Base-by-base conservation (phyloP, 64 coral and sea anemone species). In the Acropora yongei region DNA sequence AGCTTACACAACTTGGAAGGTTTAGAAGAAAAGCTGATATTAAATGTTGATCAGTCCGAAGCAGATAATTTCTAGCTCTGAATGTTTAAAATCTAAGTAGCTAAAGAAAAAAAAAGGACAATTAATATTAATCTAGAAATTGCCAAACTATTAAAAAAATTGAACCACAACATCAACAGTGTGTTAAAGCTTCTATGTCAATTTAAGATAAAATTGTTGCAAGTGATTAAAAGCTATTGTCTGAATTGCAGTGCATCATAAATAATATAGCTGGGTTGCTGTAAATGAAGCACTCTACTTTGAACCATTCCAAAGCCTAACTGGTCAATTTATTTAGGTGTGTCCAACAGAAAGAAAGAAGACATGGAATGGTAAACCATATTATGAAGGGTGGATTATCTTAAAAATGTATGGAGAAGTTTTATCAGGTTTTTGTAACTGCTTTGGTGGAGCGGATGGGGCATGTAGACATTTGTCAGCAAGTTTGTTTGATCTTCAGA, bases 371-470 rank as follows among this genome's bases (percentile, higher is more conserved):
- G 63, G 11, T 67, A 67, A 67, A 67, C 63, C 63, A 67, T 67
- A 67, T 67, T 67, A 67, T 67, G 63, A 67, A 67, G 63, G 63
- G 17, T 67, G 63, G 63, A 67, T 67, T 67, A 67, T 67, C 63
- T 14, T 67, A 13, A 67, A 67, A 67, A 67, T 67, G 63, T 67
- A 67, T 67, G 3, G 63, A 67, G 63, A 67, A 55, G 51, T 55
- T 55, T 55, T 55, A 55, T 55, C 51, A 67, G 63, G 63, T 67
- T 67, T 67, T 67, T 67, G 63, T 67, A 67, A 67, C 63, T 67
- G 63, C 63, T 13, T 67, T 67, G 63, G 63, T 67, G 63, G 63
- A 67, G 63, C 63, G 11, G 63, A 67, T 67, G 63, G 63, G 1
- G 63, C 63, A 67, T 67, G 63, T 3, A 67, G 17, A 67, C 63